Evolutionary conservation across 2,797 vertebrate genomes (phyloP).

Genomic region (Coreius guichenoti): DNA sequence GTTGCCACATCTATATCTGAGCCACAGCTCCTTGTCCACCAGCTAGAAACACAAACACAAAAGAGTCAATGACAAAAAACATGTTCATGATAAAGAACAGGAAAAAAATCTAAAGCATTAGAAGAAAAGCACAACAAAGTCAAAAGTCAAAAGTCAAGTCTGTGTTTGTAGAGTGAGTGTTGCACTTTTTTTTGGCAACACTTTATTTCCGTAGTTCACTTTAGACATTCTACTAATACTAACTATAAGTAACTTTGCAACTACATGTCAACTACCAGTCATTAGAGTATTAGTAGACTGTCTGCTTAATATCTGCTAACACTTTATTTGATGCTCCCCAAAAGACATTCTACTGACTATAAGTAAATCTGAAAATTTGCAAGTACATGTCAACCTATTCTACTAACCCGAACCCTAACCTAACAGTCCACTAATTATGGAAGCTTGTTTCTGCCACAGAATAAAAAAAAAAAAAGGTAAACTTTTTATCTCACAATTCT

Average conservation of each 20-base stretch:
- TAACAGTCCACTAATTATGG: no score
- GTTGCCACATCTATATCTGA: conserved; percentile 82
- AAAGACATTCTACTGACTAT: background rate
- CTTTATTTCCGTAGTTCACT: no score
- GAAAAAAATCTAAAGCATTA: background rate
- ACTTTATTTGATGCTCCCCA: background rate
- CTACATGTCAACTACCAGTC: background rate
- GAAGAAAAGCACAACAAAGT: background rate
- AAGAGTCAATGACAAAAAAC: conserved; percentile 1
- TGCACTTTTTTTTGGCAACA: background rate
- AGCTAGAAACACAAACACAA: conserved; percentile 75
- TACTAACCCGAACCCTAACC: background rate
- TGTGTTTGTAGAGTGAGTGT: background rate
- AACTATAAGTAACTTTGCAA: background rate
- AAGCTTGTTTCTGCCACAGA: no score
- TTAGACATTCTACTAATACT: background rate
- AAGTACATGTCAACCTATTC: background rate
- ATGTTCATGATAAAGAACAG: background rate
- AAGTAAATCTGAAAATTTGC: background rate
- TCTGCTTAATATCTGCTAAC: background rate
- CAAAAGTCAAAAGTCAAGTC: background rate
- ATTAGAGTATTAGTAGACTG: background rate
- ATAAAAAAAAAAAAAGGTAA: no score
- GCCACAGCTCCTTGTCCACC: conserved; percentile 77
- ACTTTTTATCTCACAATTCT: no score